Evolutionary conservation across 2,797 vertebrate species (phyloP), one percentile per base, ranked within the genome.

Genomic region (Gouania willdenowi): DNA sequence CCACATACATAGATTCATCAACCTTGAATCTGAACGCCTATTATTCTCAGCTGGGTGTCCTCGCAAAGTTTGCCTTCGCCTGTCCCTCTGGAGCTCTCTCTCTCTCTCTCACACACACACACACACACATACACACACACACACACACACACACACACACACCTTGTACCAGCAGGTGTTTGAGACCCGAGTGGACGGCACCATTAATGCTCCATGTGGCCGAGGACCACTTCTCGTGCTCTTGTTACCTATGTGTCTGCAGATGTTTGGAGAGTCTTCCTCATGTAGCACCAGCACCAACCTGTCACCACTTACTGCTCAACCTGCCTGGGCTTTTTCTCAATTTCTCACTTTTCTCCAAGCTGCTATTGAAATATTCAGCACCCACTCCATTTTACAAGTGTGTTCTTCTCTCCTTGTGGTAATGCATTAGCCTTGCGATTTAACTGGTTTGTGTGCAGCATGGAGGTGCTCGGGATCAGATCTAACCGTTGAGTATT

Each of bases 311-410:
- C 59, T 66, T 19, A 2, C 48, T 53, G 51, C 42, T 35, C 50
- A 66, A 19, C 51, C 46, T 63, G 5, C 27, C 62, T 32, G 23
- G 26, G 33, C 51, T 19, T 25, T 11, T 13, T 11, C 41, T 27
- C 31, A 33, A 38, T 54, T 60, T 56, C 51, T 67, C 35, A 22
- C 55, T 45, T n/a, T 44, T 67, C 55, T 59, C 54, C 29, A 53
- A 55, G 64, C 52, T 53, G 62, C 61, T 75, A 60, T 47, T 81
- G 52, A 81, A 84, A 81, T 84, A 86, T 84, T 83, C 77, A 83
- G 60, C 67, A 59, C 46, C 61, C 59, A 65, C 61, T 70, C 48
- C 37, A 8, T 45, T 62, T 63, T 60, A 46, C 56, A 52, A 40
- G 46, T 61, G 37, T 27, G 42, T 40, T 43, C 57, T 33, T 57